These are phyloP conservation scores for Sebastes taczanowskii DNA, from an alignment of 2,797 vertebrate genomes.

Conservation along the genomic window DNA sequence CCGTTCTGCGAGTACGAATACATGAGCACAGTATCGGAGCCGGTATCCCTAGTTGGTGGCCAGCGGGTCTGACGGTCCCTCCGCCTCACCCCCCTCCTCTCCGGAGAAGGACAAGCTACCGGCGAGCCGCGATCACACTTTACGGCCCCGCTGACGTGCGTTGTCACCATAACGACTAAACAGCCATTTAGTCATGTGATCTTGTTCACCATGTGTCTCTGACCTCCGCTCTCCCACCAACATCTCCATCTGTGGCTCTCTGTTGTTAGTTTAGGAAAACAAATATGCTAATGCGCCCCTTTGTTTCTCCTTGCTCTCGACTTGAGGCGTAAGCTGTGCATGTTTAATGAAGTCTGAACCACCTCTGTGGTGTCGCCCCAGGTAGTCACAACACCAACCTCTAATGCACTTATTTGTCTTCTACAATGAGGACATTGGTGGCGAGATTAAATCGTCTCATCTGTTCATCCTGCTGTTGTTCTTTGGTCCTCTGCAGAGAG, in stretches of 20 bases:
- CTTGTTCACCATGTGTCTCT: background rate
- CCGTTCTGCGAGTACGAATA: no score
- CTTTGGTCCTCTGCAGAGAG: background rate
- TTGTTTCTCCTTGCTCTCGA: constrained; percentile 5
- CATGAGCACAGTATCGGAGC: no score
- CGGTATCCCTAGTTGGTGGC: no score
- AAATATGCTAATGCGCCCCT: background rate
- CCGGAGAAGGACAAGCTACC: no score
- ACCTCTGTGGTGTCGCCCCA: background rate
- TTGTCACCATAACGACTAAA: no score
- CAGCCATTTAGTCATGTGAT: background rate
- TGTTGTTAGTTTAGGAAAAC: background rate
- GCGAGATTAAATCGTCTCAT: background rate
- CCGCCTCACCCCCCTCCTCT: no score
- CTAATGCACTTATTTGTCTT: background rate
- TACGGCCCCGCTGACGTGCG: no score
- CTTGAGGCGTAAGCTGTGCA: background rate
- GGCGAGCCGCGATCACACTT: no score
- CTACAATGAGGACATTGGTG: background rate
- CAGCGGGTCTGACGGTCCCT: no score
- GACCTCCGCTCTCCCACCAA: background rate
- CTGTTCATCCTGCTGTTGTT: background rate
- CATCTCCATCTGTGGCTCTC: background rate
- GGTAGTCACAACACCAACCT: background rate
- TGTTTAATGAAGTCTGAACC: constrained; percentile 7